A percentile compares a stretch with the other conserved stretches of the same genome.
phyloP scores from a whole-genome alignment of 2,797 vertebrate species.

The Aselliscus stoliczkanus region DNA sequence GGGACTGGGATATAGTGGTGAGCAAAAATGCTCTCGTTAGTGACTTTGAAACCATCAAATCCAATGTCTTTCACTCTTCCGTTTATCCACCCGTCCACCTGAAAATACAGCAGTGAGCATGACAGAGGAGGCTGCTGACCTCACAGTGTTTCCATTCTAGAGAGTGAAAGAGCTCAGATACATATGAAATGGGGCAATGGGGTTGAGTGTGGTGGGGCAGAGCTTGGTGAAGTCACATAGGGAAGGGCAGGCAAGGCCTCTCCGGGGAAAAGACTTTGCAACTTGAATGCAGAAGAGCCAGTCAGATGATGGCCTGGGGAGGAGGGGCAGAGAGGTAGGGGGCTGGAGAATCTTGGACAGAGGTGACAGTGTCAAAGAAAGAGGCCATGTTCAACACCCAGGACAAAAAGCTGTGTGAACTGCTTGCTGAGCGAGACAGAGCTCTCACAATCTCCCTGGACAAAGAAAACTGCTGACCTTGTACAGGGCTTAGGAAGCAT shows the following conservation, averaged over 20 bases:
- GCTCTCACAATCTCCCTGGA: background rate
- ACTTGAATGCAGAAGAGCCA: background rate
- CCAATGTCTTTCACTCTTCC: background rate
- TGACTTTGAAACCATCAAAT: background rate
- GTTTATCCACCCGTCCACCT: background rate
- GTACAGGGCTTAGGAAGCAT: background rate
- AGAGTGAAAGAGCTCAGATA: background rate
- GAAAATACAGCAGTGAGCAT: background rate
- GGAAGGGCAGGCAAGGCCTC: background rate
- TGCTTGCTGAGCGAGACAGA: background rate
- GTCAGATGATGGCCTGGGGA: background rate
- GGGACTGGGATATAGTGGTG: background rate
- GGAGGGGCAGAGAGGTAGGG: too few relatives aligned
- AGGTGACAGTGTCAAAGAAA: background rate
- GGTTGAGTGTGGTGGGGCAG: too few relatives aligned
- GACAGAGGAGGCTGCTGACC: background rate
- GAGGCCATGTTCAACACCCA: background rate
- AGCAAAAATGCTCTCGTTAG: background rate
- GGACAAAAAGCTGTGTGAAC: background rate
- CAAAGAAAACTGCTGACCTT: slow-evolving; percentile 1
- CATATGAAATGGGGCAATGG: background rate
- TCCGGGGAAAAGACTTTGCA: background rate
- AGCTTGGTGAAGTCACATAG: accelerated
- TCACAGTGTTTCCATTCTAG: background rate
- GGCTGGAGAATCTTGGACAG: background rate